phyloP scores from a whole-genome alignment of 2,113 vertebrate genomes.

The Serinus canaria region DNA sequence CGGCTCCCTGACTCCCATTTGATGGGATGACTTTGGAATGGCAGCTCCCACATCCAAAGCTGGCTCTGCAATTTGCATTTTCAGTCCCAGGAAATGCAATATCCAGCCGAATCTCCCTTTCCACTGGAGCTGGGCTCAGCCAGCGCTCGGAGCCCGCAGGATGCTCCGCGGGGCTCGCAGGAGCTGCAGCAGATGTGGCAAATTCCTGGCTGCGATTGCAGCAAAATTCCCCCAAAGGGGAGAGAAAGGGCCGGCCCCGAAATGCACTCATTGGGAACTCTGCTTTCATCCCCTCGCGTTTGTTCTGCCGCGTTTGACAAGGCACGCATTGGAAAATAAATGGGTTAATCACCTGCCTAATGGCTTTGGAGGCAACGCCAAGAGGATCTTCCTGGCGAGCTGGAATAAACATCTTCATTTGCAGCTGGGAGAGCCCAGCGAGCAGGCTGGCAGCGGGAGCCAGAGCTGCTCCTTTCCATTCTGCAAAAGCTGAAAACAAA shows the following conservation, averaged over 20 bases:
- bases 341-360: slow-evolving; percentile 40
- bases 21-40: neutral
- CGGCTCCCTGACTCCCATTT: neutral
- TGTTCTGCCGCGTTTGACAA: slow-evolving; percentile 3
- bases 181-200: neutral
- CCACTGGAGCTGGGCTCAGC: neutral
- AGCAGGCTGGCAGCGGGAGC: neutral
- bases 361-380: neutral
- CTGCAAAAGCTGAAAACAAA: neutral
- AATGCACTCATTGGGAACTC: neutral
- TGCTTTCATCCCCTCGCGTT: slow-evolving; percentile 13
- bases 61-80: neutral
- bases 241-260: slow-evolving; percentile 30
- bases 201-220: neutral
- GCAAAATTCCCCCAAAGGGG: slow-evolving; percentile 10
- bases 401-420: slow-evolving; percentile 11
- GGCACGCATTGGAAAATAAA: slow-evolving; percentile 12
- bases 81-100: slow-evolving; percentile 6
- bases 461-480: neutral
- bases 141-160: slow-evolving; percentile 2
- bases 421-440: neutral
- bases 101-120: neutral
- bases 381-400: neutral
- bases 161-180: neutral
- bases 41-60: neutral